A percentile compares a stretch with the other conserved stretches of the same genome.
Conservation (phyloP, 2,888 invertebrate species). For the Gasteruption jaculator region DNA sequence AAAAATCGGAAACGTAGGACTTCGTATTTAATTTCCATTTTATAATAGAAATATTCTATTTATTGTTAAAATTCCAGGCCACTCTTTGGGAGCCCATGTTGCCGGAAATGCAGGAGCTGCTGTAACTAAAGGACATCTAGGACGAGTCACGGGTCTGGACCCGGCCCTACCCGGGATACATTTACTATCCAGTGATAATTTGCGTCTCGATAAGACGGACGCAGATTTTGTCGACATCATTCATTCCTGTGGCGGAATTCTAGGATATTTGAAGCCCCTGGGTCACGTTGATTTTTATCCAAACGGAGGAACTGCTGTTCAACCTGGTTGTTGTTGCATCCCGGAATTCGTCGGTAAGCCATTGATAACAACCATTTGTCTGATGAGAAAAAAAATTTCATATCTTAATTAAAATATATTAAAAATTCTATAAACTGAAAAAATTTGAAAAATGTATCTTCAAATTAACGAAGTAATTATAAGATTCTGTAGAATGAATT, state of each 20-base stretch:
- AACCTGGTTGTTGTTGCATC: constrained; percentile 49
- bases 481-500: neutral
- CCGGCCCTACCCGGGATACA: constrained; percentile 52
- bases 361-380: neutral
- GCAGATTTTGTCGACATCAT: constrained; percentile 50
- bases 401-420: too few species aligned
- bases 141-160: constrained; percentile 52
- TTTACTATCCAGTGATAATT: constrained; percentile 32
- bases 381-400: constrained; percentile 1
- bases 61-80: constrained; percentile 33
- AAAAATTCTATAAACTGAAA: too few species aligned
- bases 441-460: neutral
- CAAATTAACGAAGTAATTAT: neutral
- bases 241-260: constrained; percentile 49
- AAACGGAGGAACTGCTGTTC: constrained; percentile 48
- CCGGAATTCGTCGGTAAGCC: constrained; percentile 43
- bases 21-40: too few species aligned
- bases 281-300: constrained; percentile 50
- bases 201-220: constrained; percentile 42
- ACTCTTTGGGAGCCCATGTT: constrained; percentile 49
- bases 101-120: constrained; percentile 43
- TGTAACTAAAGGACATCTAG: constrained; percentile 41
- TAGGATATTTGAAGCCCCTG: constrained; percentile 45
- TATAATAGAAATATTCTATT: too few species aligned
- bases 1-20: too few species aligned